Evolutionary conservation across 2,797 vertebrate species (phyloP), one percentile per base, ranked within the genome.

Genomic region (Smutsia temminckii): DNA sequence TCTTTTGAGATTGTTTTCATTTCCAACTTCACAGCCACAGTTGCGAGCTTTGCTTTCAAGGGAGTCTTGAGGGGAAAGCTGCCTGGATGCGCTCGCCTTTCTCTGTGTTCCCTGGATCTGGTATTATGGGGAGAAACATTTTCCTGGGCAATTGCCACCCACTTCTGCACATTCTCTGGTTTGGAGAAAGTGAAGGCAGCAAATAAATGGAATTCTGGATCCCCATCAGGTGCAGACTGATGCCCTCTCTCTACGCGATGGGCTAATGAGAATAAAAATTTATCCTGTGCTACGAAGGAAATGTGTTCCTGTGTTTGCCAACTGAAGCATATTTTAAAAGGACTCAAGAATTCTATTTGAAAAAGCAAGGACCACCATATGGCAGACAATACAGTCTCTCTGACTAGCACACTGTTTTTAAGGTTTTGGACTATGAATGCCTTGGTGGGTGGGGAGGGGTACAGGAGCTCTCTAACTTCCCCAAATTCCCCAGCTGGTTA

Each of bases 281-380:
- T 32, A 29, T 25, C 83, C 86, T 74, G 57, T 63, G 55, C 23
- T 77, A 85, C 23, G 66, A 80, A 72, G 53, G 40, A 91, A 40
- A 57, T 14, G 37, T n/a, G 29, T 57, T 89, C 37, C 63, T 74
- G 12, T 75, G 59, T 90, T 92, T 86, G 71, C 63, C 89, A 92
- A 95, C 27, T 51, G 71, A 75, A 86, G 51, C 37, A 18, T 46
- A 53, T 37, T 95, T 83, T 95, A 57, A 95, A 86, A 77, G 13
- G 49, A 81, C 51, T 66, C 75, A 40, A 51, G 23, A 8, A 78
- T 53, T 46, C 37, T 53, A 32, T 68, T 95, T 88, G 5, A 68
- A 61, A 89, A 94, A 89, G 46, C 75, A 92, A 46, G 75, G 23
- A 69, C 57, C 74, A 55, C 89, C 53, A 86, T 59, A 1, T 80